Base-by-base conservation (phyloP, 1,140 invertebrate species). In the Temnothorax longispinosus region DNA sequence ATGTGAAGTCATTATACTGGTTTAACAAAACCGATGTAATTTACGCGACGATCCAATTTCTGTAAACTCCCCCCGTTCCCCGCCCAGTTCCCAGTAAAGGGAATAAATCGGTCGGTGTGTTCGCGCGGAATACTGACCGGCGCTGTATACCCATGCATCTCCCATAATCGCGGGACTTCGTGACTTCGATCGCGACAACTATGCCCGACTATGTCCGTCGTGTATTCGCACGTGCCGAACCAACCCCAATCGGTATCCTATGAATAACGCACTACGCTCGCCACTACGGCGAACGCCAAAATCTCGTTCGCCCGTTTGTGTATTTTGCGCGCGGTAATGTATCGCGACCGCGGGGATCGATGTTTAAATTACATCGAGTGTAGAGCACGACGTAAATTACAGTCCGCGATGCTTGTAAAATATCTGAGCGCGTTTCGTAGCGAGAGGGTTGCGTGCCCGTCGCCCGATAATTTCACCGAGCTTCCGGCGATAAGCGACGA, bases 111-210 rank as follows among this genome's bases (percentile, higher is more conserved):
- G 32, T 47, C 47, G 15, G 6, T 38, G 64, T 50, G 64, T 50
- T 74, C 50, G 13, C 65, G 65, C 65, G 75, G 11, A 56, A 47
- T 69, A 80, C 85, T 82, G 72, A 75, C 32, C 76, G 56, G 77
- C 60, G 52, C 21, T 7, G 50, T 64, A 85, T 80, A 72, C 62
- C 54, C 80, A 56, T 65, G 80, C 86, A 85, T 86, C 75, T 90
- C 32, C 81, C 58, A 74, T 82, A 90, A 91, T 88, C 89, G 82
- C 50, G 21, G 71, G 76, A 75, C 75, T 71, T 41, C 62, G 86
- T 80, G 78, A 90, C 80, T 85, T 75, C 87, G 80, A 78, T 58
- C 71, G 54, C 65, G 52, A 85, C 86, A 71, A 76, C 85, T 81
- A 58, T 81, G 54, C 88, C 10, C 27, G 69, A 62, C 47, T 27